Evolutionary conservation across 92 coral and sea anemone species (phyloP).

Genomic region (Chrysogorgia sp.): DNA sequence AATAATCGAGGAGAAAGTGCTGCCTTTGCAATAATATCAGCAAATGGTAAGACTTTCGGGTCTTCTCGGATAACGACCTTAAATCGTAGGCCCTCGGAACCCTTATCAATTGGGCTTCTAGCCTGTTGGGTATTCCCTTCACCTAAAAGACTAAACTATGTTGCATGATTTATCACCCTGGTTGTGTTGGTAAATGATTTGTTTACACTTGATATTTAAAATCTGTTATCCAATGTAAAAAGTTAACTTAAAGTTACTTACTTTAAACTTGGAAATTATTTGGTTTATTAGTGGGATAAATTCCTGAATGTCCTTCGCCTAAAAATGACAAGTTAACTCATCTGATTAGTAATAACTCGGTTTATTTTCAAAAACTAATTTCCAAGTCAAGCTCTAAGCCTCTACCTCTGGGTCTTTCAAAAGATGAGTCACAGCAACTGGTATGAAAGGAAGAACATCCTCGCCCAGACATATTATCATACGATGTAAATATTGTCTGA

Average conservation of each 20-base stretch:
- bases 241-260: too few species aligned
- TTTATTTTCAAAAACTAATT: not conserved
- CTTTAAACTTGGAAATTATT: constrained; percentile 89
- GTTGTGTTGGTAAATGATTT: too few species aligned
- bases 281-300: constrained; percentile 96
- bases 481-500: constrained; percentile 90
- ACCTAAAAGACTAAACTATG: too few species aligned
- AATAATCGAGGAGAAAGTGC: too few species aligned
- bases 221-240: too few species aligned
- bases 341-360: not conserved
- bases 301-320: constrained; percentile 98
- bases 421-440: constrained; percentile 93
- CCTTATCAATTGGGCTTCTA: too few species aligned
- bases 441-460: constrained; percentile 83
- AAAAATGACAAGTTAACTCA: constrained; percentile 7
- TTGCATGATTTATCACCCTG: too few species aligned
- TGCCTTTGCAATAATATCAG: too few species aligned
- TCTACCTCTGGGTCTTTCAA: constrained; percentile 65
- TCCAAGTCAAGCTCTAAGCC: not conserved
- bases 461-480: constrained; percentile 96
- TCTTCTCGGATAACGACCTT: too few species aligned
- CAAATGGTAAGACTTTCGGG: too few species aligned
- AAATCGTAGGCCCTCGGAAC: too few species aligned
- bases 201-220: not conserved
- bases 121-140: too few species aligned